Conservation (phyloP, 2,888 invertebrate species). For the Frankliniella intonsa region DNA sequence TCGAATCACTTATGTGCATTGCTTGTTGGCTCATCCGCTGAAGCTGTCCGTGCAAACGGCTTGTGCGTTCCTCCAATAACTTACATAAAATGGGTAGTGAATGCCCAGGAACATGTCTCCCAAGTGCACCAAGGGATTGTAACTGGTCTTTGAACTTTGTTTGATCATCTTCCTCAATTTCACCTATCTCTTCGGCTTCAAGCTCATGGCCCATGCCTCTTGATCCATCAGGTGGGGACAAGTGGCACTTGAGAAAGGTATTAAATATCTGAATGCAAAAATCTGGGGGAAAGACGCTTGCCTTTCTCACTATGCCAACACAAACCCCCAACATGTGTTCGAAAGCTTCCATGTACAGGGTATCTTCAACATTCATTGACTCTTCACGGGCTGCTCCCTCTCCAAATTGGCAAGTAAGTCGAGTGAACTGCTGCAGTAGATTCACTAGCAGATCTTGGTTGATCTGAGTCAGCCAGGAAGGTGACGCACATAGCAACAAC, state of each 20-base stretch:
- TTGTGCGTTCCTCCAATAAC: conserved; percentile 61
- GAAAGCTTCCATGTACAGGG: conserved; percentile 62
- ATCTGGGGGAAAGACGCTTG: conserved; percentile 46
- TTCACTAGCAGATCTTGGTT: conserved; percentile 50
- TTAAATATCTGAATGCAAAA: conserved; percentile 63
- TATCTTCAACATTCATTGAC: conserved; percentile 49
- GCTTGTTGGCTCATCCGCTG: conserved; percentile 39
- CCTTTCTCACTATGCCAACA: conserved; percentile 54
- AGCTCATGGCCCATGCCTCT: conserved; percentile 50
- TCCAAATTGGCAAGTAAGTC: conserved; percentile 60
- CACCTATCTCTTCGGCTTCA: conserved; percentile 55
- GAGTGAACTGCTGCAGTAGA: conserved; percentile 58
- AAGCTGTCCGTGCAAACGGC: conserved; percentile 46
- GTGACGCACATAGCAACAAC: conserved; percentile 56
- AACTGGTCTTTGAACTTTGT: conserved; percentile 66
- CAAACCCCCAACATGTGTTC: conserved; percentile 65
- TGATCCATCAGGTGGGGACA: conserved; percentile 75
- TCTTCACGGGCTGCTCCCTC: conserved; percentile 63
- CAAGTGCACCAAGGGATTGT: conserved; percentile 62
- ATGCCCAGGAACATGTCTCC: conserved; percentile 56
- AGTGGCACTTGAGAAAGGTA: conserved; percentile 71
- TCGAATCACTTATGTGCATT: conserved; percentile 40
- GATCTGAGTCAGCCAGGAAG: conserved; percentile 49
- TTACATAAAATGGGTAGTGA: conserved; percentile 62
- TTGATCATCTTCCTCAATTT: conserved; percentile 62